Evolutionary conservation across 2,888 invertebrate genomes (phyloP).

Genomic region (Caenorhabditis angaria): DNA sequence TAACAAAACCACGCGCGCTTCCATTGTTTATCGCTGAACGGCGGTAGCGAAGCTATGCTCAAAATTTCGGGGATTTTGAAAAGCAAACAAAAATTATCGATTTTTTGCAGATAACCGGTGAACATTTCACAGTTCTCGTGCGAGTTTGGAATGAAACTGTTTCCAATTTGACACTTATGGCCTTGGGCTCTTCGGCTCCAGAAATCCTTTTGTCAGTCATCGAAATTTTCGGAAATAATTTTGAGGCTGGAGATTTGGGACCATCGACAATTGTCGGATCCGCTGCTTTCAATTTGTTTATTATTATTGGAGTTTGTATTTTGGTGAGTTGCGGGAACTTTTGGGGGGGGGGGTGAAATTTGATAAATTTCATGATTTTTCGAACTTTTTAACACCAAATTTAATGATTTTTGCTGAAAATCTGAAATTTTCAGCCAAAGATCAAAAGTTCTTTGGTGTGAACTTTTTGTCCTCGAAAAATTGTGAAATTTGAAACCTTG

Average conservation of each 20-base stretch:
- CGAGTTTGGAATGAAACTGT: constrained; percentile 99
- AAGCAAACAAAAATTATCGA: neutral
- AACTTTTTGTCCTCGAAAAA: no score
- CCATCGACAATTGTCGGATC: constrained; percentile 90
- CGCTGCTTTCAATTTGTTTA: constrained; percentile 96
- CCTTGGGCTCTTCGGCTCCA: constrained; percentile 93
- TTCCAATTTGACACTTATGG: constrained; percentile 97
- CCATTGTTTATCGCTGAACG: no score
- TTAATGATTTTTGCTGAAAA: no score
- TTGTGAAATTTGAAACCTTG: no score
- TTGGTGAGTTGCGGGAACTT: constrained; percentile 55
- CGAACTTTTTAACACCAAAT: no score
- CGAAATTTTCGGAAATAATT: constrained; percentile 94
- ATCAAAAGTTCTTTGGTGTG: no score
- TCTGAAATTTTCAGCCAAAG: no score
- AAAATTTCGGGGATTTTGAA: neutral
- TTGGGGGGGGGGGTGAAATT: no score
- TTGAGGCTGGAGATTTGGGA: constrained; percentile 79
- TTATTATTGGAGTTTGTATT: constrained; percentile 94
- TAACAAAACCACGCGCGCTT: no score
- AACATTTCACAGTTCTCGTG: constrained; percentile 76
- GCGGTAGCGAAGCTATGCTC: no score
- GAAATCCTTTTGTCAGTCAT: constrained; percentile 96
- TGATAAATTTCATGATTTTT: no score
- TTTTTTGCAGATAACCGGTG: constrained; percentile 54